Evolutionary conservation across 2,888 invertebrate genomes (phyloP).

Genomic region (Galerucella pusilla): DNA sequence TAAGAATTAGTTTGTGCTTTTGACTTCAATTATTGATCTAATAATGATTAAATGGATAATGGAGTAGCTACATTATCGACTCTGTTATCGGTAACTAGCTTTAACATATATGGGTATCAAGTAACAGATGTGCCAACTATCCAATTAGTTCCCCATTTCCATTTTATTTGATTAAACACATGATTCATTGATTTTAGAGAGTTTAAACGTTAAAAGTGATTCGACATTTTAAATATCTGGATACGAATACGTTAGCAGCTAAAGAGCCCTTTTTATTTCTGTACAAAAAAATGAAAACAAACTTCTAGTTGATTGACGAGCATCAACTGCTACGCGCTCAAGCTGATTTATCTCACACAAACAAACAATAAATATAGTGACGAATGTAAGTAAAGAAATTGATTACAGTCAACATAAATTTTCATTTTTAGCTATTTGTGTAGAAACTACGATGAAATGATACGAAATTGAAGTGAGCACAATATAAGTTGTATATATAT

Average conservation of each 20-base stretch:
- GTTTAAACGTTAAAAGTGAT: background rate
- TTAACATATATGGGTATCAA: too few species aligned
- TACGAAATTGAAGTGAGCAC: background rate
- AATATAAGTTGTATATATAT: background rate
- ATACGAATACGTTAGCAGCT: background rate
- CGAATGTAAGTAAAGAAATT: background rate
- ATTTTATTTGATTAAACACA: background rate
- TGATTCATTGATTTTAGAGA: background rate
- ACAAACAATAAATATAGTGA: background rate
- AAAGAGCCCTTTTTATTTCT: background rate
- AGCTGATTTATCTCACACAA: background rate
- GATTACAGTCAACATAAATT: background rate
- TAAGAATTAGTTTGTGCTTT: too few species aligned
- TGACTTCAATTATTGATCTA: too few species aligned
- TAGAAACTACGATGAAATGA: background rate
- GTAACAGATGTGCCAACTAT: too few species aligned
- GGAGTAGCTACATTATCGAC: too few species aligned
- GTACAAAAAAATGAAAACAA: conserved; percentile 3
- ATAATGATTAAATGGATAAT: too few species aligned
- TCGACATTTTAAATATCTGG: background rate
- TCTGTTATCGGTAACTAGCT: too few species aligned
- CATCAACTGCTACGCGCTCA: background rate
- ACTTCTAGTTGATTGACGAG: background rate
- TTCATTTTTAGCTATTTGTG: background rate
- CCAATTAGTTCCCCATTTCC: too few species aligned